A percentile compares a stretch with the other conserved stretches of the same genome.
Conservation (phyloP, 2,888 invertebrate genomes). For the Machimus rusticus region DNA sequence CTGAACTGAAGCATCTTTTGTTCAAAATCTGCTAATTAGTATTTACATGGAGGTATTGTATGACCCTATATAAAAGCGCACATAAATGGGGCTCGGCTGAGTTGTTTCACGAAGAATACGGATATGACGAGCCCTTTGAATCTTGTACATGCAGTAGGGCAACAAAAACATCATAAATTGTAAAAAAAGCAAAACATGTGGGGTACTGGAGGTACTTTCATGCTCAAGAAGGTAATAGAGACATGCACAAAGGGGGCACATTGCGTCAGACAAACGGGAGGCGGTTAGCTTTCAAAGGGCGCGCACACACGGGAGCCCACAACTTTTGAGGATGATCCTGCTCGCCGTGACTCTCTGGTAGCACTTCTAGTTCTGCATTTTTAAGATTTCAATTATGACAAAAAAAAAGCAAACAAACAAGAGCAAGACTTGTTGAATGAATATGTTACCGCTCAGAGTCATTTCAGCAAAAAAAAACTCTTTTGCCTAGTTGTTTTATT, state of each 20-base stretch:
- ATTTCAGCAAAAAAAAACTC: conserved; percentile 12
- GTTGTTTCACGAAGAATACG: conserved; percentile 37
- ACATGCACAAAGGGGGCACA: conserved; percentile 21
- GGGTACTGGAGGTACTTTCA: conserved; percentile 30
- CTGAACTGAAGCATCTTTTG: conserved; percentile 46
- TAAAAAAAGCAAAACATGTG: conserved; percentile 45
- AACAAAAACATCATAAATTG: conserved; percentile 45
- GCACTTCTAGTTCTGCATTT: conserved; percentile 27
- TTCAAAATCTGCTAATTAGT: conserved; percentile 48
- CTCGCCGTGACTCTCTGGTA: background rate
- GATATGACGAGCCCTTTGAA: conserved; percentile 44
- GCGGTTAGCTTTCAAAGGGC: conserved; percentile 23
- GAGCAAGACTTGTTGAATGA: conserved; percentile 29
- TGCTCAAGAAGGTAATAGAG: conserved; percentile 34
- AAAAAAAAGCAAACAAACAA: too few relatives aligned
- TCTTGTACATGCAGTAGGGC: conserved; percentile 44
- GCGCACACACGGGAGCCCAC: background rate
- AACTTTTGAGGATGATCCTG: conserved; percentile 11
- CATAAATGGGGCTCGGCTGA: conserved; percentile 40
- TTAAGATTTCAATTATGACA: conserved; percentile 17
- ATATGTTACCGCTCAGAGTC: conserved; percentile 13
- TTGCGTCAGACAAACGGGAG: conserved; percentile 30
- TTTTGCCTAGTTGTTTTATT: conserved; percentile 18
- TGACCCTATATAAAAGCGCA: conserved; percentile 44
- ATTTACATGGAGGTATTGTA: conserved; percentile 44